Evolutionary conservation across 1,140 invertebrate species (phyloP), one percentile per base, ranked within the genome.

Genomic region (Amyelois transitella): DNA sequence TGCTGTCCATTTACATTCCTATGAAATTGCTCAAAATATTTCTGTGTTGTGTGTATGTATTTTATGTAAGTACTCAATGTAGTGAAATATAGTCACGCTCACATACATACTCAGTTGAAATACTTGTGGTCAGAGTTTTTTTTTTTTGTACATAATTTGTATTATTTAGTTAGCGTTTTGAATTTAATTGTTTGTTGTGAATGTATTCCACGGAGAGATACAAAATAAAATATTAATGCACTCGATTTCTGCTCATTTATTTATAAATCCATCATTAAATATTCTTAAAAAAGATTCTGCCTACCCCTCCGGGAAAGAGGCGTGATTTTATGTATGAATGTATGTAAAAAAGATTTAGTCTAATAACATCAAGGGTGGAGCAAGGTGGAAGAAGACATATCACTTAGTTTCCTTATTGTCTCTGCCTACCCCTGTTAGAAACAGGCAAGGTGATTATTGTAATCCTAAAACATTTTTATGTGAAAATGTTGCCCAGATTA

Each of bases 221-320:
- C 77, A 84, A 83, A 86, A 83, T 84, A 86, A 86, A 84, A 69
- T 80, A 75, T 73, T 79, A 62, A 74, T 71, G 81, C 81, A 84
- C 81, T 83, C 76, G 77, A 75, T 2, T 6, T 48, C 1, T 20
- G 44, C n/a, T 48, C 20, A 12, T 48, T 48, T 48, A n/a, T n/a
- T 22, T 20, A 5, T 20, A n/a, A 14, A 3, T 49, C n/a, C n/a
- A n/a, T n/a, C n/a, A n/a, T n/a, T n/a, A n/a, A n/a, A n/a, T n/a
- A n/a, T n/a, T n/a, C n/a, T n/a, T n/a, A n/a, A n/a, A n/a, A n/a
- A n/a, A n/a, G n/a, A n/a, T n/a, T n/a, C n/a, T n/a, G n/a, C n/a
- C n/a, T n/a, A n/a, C n/a, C n/a, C n/a, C n/a, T n/a, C n/a, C n/a
- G n/a, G n/a, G n/a, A n/a, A n/a, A n/a, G n/a, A n/a, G n/a, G n/a